Conservation (phyloP, 2,888 invertebrate genomes). For the Clepsis dumicolana region DNA sequence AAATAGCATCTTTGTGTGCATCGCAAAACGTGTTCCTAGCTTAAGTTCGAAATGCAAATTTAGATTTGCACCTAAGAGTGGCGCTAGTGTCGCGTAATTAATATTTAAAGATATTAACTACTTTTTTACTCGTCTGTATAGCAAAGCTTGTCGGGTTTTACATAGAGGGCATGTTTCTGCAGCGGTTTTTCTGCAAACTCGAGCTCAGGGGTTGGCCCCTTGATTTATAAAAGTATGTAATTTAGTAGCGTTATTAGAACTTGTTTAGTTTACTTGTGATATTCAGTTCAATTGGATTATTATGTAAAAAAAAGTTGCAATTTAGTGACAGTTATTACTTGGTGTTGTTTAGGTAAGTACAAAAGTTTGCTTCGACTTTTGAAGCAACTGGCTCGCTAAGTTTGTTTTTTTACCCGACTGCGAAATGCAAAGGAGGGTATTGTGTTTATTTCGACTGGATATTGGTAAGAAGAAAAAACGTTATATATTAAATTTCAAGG, state of each 20-base stretch:
- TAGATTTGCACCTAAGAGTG: constrained; percentile 18
- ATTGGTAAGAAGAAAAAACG: too few relatives aligned
- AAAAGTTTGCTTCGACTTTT: too few relatives aligned
- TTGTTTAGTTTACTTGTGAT: background rate
- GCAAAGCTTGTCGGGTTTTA: constrained; percentile 20
- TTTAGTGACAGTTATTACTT: too few relatives aligned
- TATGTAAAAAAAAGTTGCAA: constrained; percentile 5
- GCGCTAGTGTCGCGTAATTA: constrained; percentile 16
- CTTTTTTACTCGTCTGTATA: constrained; percentile 6
- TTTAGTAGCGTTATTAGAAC: constrained; percentile 11
- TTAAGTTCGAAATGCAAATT: constrained; percentile 25
- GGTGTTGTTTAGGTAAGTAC: too few relatives aligned
- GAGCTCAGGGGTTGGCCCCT: constrained; percentile 70
- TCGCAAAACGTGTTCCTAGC: constrained; percentile 24
- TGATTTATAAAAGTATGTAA: constrained; percentile 38
- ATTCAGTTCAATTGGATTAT: background rate
- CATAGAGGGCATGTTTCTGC: constrained; percentile 40
- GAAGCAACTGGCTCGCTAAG: too few relatives aligned
- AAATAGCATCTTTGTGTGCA: constrained; percentile 25
- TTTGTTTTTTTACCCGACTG: too few relatives aligned
- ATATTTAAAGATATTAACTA: background rate
- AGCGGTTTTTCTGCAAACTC: constrained; percentile 23
- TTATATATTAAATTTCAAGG: too few relatives aligned
- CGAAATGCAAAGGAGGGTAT: too few relatives aligned
- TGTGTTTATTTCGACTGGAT: too few relatives aligned